These are phyloP conservation scores for Eupithecia exiguata DNA, from an alignment of 2,888 invertebrate genomes.

Conservation along the genomic window DNA sequence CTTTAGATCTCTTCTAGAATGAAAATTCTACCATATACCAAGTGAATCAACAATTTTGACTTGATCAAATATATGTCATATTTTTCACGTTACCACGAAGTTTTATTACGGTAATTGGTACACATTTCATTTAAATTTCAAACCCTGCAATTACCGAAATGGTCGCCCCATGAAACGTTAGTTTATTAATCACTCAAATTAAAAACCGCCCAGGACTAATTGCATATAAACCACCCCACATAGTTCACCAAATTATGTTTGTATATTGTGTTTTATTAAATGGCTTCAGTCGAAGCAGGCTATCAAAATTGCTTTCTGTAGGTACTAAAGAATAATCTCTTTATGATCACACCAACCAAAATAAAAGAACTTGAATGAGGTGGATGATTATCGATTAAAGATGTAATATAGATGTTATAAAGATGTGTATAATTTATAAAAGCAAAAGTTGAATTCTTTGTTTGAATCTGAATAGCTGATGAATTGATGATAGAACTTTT, in stretches of 20 bases:
- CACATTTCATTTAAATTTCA: neutral
- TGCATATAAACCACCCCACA: neutral
- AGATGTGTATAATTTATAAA: no score
- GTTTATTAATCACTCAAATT: conserved; percentile 16
- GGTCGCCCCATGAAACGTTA: conserved; percentile 8
- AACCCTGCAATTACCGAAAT: conserved; percentile 20
- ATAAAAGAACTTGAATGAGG: no score
- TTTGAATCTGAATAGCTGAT: neutral
- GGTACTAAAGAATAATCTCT: no score
- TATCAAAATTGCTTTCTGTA: conserved; percentile 1
- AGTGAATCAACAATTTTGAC: neutral
- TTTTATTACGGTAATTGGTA: neutral
- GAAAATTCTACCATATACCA: neutral
- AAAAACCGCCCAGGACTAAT: neutral
- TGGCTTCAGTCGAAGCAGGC: conserved; percentile 10
- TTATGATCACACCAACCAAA: no score
- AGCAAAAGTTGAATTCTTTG: neutral
- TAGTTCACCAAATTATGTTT: conserved; percentile 13
- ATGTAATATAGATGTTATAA: no score
- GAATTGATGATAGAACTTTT: neutral
- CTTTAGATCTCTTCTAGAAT: no score
- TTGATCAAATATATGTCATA: neutral
- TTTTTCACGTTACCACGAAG: neutral
- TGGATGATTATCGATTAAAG: no score
- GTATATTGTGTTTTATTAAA: conserved; percentile 10